Percentiles rank a stretch among this genome's conserved stretches.
Evolutionary conservation across 2,113 vertebrate genomes (phyloP).

Genomic region (Lophochroa leadbeateri): DNA sequence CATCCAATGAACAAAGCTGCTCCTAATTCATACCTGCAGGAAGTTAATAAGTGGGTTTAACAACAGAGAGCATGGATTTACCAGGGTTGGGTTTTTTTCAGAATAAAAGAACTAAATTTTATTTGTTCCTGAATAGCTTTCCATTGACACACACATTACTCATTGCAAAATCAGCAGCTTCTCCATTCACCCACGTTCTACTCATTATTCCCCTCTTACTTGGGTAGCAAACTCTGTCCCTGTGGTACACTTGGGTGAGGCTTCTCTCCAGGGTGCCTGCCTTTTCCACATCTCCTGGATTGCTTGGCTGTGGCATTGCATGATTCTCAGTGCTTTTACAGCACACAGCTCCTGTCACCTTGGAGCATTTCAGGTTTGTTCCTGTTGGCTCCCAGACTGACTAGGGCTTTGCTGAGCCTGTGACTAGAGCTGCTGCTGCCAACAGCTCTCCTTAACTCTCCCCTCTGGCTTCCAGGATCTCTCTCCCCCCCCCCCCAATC

Average conservation of each 20-base stretch:
- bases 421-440: background rate
- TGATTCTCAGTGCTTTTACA: background rate
- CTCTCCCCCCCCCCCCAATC: background rate
- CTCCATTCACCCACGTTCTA: accelerated
- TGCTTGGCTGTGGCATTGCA: accelerated
- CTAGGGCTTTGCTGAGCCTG: background rate
- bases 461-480: background rate
- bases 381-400: background rate
- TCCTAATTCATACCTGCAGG: conserved; percentile 90
- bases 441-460: background rate
- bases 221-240: background rate
- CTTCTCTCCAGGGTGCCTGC: background rate
- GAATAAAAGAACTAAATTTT: background rate
- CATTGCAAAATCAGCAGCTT: background rate
- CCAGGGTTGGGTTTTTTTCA: background rate
- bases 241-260: background rate
- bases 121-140: background rate
- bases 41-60: conserved; percentile 33
- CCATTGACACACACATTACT: background rate
- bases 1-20: conserved; percentile 93
- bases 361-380: background rate
- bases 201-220: background rate
- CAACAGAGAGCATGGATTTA: background rate
- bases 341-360: background rate
- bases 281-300: background rate